Conservation (phyloP, 2,797 vertebrate species). For the Coregonus suidteri region DNA sequence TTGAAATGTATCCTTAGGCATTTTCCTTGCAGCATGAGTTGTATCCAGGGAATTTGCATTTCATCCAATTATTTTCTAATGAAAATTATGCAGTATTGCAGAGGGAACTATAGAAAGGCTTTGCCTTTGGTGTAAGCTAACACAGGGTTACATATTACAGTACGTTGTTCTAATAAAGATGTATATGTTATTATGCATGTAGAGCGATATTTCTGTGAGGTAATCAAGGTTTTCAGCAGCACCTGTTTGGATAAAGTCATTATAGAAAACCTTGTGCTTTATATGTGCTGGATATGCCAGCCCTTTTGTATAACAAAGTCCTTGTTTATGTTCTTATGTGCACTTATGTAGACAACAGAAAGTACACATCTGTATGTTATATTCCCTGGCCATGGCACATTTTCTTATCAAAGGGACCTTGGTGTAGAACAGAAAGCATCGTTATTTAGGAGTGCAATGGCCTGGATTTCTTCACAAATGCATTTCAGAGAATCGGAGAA, state of each 20-base stretch:
- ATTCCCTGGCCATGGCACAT: neutral
- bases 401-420: neutral
- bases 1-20: conserved; percentile 67
- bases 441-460: neutral
- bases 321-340: no score
- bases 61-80: conserved; percentile 48
- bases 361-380: neutral
- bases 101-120: conserved; percentile 22
- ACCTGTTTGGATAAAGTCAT: neutral
- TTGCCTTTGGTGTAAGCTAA: conserved; percentile 8
- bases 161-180: neutral
- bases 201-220: neutral
- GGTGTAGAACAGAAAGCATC: neutral
- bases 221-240: neutral
- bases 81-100: conserved; percentile 38
- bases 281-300: no score
- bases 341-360: neutral
- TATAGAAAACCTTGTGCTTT: no score
- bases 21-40: conserved; percentile 32
- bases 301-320: no score
- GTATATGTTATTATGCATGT: neutral
- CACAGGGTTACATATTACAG: conserved; percentile 8
- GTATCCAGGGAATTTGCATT: conserved; percentile 57
- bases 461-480: neutral
- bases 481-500: conserved; percentile 42